Conservation (phyloP, 2,888 invertebrate genomes). For the Cephus nigrinus region DNA sequence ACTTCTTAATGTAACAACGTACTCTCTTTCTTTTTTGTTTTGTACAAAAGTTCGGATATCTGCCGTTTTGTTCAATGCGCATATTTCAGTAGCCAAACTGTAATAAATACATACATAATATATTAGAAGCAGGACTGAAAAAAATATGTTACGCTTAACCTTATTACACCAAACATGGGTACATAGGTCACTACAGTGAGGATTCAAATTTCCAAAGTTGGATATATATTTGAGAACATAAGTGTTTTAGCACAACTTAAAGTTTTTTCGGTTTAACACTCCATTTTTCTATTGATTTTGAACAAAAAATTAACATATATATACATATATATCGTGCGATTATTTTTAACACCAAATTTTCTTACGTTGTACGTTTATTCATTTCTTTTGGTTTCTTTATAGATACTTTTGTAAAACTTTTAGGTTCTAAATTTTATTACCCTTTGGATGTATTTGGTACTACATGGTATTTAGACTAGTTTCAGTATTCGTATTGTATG, state of each 20-base stretch:
- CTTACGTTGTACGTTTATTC: neutral
- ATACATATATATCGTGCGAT: neutral
- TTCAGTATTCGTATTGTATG: constrained; percentile 6
- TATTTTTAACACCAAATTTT: neutral
- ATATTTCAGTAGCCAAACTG: constrained; percentile 39
- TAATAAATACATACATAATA: constrained; percentile 35
- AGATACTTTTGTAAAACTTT: neutral
- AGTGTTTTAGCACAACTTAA: neutral
- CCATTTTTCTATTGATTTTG: neutral
- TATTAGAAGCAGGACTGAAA: constrained; percentile 42
- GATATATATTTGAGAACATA: neutral
- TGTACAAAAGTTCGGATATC: neutral
- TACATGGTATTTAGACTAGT: neutral
- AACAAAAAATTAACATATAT: neutral
- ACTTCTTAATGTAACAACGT: constrained; percentile 8
- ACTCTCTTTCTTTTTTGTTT: neutral
- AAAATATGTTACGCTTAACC: constrained; percentile 30
- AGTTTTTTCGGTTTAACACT: neutral
- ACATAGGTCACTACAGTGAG: constrained; percentile 18
- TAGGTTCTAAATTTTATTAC: constrained; percentile 1
- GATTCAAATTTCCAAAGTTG: constrained; percentile 14
- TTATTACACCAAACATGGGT: constrained; percentile 26
- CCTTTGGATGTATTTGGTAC: constrained; percentile 1
- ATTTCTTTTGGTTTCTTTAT: neutral
- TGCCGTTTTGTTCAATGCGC: constrained; percentile 32